Evolutionary conservation across 2,113 vertebrate species (phyloP).

Genomic region (Ciconia boyciana): DNA sequence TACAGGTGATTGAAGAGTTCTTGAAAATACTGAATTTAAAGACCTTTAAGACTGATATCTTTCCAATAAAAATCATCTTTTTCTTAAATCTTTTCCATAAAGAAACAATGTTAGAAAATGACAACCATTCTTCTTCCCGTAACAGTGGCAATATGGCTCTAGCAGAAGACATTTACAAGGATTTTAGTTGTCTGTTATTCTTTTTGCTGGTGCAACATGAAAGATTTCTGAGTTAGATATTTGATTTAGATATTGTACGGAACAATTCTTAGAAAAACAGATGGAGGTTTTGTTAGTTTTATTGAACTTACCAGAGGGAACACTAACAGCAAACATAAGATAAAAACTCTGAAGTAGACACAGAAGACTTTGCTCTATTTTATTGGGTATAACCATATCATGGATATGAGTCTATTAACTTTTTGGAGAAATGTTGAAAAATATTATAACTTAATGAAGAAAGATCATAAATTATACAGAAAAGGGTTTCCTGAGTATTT

Average conservation of each 20-base stretch:
- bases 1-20: background rate
- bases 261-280: background rate
- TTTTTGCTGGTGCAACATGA: background rate
- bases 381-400: background rate
- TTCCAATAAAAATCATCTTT: background rate
- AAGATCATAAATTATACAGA: background rate
- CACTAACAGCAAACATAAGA: background rate
- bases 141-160: background rate
- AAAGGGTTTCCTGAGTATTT: background rate
- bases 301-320: slow-evolving; percentile 28
- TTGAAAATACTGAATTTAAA: background rate
- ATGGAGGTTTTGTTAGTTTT: background rate
- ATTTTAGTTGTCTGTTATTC: background rate
- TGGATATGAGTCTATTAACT: background rate
- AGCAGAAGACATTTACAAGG: background rate
- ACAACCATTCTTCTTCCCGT: background rate
- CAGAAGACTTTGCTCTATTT: background rate
- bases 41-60: background rate
- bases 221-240: slow-evolving; percentile 6
- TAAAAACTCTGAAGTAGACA: background rate
- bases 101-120: background rate
- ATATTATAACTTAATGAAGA: background rate
- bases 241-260: background rate
- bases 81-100: background rate
- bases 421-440: background rate